Evolutionary conservation across 2,113 vertebrate genomes (phyloP), one percentile per base, ranked within the genome.

Genomic region (Istiophorus platypterus): DNA sequence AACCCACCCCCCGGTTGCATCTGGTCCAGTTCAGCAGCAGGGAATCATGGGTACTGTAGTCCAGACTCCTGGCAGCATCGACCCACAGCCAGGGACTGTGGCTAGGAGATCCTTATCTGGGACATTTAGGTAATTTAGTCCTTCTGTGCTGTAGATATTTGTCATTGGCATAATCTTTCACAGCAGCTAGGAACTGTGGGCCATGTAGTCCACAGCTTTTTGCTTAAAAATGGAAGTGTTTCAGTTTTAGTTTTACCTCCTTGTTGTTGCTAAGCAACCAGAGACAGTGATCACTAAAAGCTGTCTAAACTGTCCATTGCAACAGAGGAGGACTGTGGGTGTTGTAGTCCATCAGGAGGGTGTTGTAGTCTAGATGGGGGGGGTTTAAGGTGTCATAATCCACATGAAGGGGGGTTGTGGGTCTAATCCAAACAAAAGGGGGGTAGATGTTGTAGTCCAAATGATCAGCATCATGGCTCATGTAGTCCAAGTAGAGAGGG

Each of bases 61-160:
- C 74, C 37, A 83, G 39, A 58, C 15, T 27, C 58, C n/a, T 24
- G 67, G 67, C 59, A 79, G 52, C 41, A 58, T 10, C 17, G 4
- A 62, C 61, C 45, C 76, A 63, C 13, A n/a, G n/a, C n/a, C n/a
- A n/a, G n/a, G n/a, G n/a, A n/a, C n/a, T n/a, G n/a, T n/a, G n/a
- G n/a, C n/a, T n/a, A n/a, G n/a, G n/a, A n/a, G n/a, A n/a, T n/a
- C 18, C 24, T 13, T 9, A 49, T 49, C 37, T 42, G 52, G 34
- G 56, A 68, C 27, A 64, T 34, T 2, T 82, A 76, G 82, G 82
- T 75, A 58, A 39, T 71, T 76, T 37, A 66, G 78, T 85, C 79
- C 76, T 10, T 65, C 58, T 66, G 72, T 84, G 61, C 75, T 37
- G 58, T 69, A 72, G 75, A 29, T 27, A 4, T 39, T 7, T 73